Evolutionary conservation across 2,113 vertebrate species (phyloP), one percentile per base, ranked within the genome.

Genomic region (Shinisaurus crocodilurus): DNA sequence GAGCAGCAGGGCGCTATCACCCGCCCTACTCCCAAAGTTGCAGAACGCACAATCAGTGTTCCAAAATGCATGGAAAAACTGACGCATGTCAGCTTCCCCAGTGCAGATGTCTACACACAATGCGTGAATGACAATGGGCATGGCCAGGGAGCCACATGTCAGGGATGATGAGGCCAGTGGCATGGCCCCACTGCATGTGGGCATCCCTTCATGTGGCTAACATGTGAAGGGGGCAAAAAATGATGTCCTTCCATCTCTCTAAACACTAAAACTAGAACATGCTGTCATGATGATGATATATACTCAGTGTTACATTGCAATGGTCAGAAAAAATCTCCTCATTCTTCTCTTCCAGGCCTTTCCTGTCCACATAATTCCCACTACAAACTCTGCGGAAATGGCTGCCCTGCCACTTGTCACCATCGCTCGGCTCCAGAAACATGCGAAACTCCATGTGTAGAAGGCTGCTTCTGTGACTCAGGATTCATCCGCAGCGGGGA

Each of bases 381-480:
- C 92, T 98, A 98, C 0, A 90, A 98, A 90, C 93, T 98, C 75
- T 98, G 98, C 0, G 96, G 97, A 0, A 82, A 87, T 85, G 90
- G 91, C 16, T 98, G 97, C 91, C 97, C 97, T 0, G 32, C 92
- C 6, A 95, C 94, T 8, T 98, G 97, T 34, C 88, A 69, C 0
- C 90, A 37, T 63, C 88, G 96, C 18, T 90, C 92, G 0, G 92
- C 77, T 0, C 85, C 94, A 0, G 94, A 83, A 0, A 92, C 79
- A 13, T 98, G 98, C 1, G 3, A 94, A 0, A 12, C 83, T 0
- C 45, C 27, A 0, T 98, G 98, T 87, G 80, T 92, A 0, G 98
- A 98, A 48, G 98, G 98, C 5, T 98, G 98, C 27, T 93, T 97
- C 92, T 98, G 98, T 0, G 91, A 97, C 7, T 6, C 18, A 0